Percentiles rank a stretch among this genome's conserved stretches.
phyloP scores from a whole-genome alignment of 2,797 vertebrate genomes.

The Sebastes baramenuke region DNA sequence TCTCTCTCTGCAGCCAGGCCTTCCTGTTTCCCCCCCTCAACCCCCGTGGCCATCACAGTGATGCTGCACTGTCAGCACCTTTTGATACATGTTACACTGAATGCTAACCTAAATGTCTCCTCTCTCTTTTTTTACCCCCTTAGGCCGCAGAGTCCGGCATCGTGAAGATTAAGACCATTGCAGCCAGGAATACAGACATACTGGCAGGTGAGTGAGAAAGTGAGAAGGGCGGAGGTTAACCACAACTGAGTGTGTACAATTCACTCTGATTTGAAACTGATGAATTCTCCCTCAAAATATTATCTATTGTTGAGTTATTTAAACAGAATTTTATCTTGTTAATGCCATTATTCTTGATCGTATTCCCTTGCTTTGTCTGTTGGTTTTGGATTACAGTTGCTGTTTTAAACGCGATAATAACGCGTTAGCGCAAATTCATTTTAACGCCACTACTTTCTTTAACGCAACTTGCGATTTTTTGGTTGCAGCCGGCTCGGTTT shows the following conservation, averaged over 20 bases:
- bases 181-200: conserved; percentile 92
- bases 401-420: neutral
- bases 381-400: neutral
- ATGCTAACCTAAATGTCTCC: conserved; percentile 21
- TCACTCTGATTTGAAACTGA: neutral
- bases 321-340: neutral
- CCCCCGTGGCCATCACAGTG: conserved; percentile 11
- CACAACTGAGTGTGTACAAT: neutral
- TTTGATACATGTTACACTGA: neutral
- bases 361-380: neutral
- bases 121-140: conserved; percentile 41
- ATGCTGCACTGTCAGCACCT: conserved; percentile 12
- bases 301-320: neutral
- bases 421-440: fast-evolving
- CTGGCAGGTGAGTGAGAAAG: conserved; percentile 91
- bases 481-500: no score
- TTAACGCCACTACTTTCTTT: no score
- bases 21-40: neutral
- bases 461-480: no score
- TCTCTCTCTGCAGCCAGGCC: conserved; percentile 5
- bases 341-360: neutral
- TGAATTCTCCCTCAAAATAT: neutral
- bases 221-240: neutral
- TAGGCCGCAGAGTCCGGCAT: conserved; percentile 99
- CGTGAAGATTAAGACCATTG: conserved; percentile 99